Conservation (phyloP, 1,140 invertebrate genomes). For the Trachelipus rathkii region DNA sequence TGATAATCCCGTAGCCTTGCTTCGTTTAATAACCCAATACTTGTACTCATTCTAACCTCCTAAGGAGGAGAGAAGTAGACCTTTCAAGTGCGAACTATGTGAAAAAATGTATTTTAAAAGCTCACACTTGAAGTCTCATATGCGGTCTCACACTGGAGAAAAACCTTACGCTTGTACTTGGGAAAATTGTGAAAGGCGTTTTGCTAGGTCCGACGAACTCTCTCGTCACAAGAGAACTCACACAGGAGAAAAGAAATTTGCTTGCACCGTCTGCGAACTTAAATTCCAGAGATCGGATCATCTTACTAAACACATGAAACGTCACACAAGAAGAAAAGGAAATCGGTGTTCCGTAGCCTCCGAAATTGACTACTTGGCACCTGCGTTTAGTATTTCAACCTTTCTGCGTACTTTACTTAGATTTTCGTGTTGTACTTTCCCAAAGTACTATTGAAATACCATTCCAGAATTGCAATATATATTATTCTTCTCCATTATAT, state of each 20-base stretch:
- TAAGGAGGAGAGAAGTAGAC: constrained; percentile 52
- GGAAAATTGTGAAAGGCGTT: constrained; percentile 79
- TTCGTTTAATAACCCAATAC: constrained; percentile 33
- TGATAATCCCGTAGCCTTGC: constrained; percentile 28
- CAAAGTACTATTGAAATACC: not conserved
- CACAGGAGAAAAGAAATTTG: constrained; percentile 93
- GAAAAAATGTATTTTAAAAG: constrained; percentile 96
- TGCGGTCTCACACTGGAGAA: constrained; percentile 84
- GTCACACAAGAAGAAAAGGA: constrained; percentile 65
- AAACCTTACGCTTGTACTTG: constrained; percentile 84
- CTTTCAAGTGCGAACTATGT: constrained; percentile 83
- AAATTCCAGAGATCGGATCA: constrained; percentile 94
- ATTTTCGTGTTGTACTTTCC: not conserved
- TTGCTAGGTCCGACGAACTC: constrained; percentile 90
- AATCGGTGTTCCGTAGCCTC: constrained; percentile 42
- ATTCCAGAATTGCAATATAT: too few species aligned
- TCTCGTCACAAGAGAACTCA: constrained; percentile 90
- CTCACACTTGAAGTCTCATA: constrained; percentile 92
- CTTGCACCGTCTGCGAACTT: constrained; percentile 76
- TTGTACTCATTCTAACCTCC: constrained; percentile 27
- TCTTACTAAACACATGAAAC: constrained; percentile 81
- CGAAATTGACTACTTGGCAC: constrained; percentile 36
- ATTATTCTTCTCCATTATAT: too few species aligned
- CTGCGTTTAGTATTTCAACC: constrained; percentile 16
- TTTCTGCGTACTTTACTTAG: not conserved